A percentile compares a stretch with the other conserved stretches of the same genome.
Evolutionary conservation across 1,140 invertebrate species (phyloP).

Genomic region (Holcopasites calliopsidis): DNA sequence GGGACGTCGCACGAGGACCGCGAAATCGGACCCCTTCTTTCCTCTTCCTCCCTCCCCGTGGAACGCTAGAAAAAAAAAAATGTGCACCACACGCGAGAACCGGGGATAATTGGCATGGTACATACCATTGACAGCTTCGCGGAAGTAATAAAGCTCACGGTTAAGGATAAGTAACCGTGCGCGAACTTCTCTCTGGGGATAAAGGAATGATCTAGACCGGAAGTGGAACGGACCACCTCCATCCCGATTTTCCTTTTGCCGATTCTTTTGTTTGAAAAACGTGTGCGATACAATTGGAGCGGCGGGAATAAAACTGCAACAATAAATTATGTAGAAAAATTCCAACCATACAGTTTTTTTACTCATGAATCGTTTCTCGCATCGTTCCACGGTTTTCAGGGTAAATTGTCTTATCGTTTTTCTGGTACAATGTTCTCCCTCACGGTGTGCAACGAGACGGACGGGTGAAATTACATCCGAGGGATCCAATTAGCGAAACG

Average conservation of each 20-base stretch:
- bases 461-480: constrained; percentile 13
- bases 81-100: constrained; percentile 13
- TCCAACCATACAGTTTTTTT: no score
- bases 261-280: no score
- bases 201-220: not conserved
- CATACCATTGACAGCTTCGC: constrained; percentile 39
- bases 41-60: not conserved
- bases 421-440: not conserved
- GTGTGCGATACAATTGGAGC: no score
- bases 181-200: not conserved
- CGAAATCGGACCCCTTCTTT: constrained; percentile 52
- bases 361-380: not conserved
- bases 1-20: constrained; percentile 67
- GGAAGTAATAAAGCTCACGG: constrained; percentile 50
- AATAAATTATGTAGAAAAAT: no score
- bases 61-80: constrained; percentile 41
- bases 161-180: constrained; percentile 36
- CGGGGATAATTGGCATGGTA: constrained; percentile 24
- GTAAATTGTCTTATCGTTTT: not conserved
- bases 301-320: no score
- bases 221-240: not conserved
- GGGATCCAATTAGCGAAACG: constrained; percentile 7
- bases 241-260: not conserved
- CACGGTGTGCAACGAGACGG: not conserved
- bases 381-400: no score